phyloP scores from a whole-genome alignment of 2,888 invertebrate genomes.

The Lithosia quadra region DNA sequence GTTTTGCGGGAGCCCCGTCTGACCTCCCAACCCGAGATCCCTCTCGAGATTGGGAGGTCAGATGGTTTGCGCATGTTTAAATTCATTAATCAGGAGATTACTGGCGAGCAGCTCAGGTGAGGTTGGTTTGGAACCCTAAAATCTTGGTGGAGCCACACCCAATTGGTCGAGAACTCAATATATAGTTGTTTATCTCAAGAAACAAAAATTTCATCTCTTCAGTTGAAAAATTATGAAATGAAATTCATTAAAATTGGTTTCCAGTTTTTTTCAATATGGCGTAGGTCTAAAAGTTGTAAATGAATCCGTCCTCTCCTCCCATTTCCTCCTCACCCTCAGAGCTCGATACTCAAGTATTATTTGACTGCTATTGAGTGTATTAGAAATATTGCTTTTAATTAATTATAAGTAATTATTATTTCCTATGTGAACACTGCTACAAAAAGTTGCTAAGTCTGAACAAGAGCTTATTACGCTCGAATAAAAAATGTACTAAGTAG shows the following conservation, averaged over 20 bases:
- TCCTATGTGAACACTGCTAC: not conserved
- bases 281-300: not conserved
- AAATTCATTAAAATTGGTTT: not conserved
- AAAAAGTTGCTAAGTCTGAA: conserved; percentile 7
- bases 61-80: no score
- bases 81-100: no score
- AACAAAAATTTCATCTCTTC: no score
- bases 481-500: conserved; percentile 12
- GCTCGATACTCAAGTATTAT: not conserved
- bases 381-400: not conserved
- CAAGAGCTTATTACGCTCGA: conserved; percentile 6
- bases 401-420: not conserved
- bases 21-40: no score
- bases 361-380: not conserved
- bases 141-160: no score
- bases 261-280: not conserved
- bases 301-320: not conserved
- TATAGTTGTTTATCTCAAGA: no score
- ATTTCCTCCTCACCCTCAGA: not conserved
- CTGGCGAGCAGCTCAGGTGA: no score
- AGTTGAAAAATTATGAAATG: not conserved
- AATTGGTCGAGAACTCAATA: no score
- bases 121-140: no score
- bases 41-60: no score
- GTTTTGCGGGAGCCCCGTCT: no score